phyloP scores from a whole-genome alignment of 2,797 vertebrate genomes.

The Arvicola amphibius region DNA sequence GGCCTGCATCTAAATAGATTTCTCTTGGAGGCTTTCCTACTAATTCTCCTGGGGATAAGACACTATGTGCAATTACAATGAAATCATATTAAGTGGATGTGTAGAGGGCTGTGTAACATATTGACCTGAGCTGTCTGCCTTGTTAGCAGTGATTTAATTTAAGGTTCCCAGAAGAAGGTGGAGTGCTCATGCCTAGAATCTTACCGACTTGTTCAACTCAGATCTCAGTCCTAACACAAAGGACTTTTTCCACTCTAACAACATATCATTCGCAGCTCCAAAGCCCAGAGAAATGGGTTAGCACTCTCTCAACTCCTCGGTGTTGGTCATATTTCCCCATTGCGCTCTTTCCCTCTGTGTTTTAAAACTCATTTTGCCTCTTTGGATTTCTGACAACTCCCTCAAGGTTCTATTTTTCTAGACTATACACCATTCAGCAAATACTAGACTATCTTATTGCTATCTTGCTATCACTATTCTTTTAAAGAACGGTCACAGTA shows the following conservation, averaged over 20 bases:
- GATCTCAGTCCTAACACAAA: background rate
- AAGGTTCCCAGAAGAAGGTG: background rate
- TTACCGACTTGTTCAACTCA: background rate
- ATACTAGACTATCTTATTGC: background rate
- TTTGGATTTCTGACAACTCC: background rate
- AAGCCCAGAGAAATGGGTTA: background rate
- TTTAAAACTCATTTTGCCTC: background rate
- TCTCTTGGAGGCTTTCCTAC: background rate
- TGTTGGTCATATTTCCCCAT: background rate
- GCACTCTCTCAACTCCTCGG: background rate
- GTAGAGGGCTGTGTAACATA: background rate
- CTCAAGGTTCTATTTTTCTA: background rate
- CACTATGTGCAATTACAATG: background rate
- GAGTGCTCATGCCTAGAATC: background rate
- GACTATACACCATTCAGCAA: background rate
- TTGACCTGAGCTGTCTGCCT: background rate
- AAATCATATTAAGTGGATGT: constrained; percentile 1
- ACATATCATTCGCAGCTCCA: background rate
- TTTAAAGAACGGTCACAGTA: background rate
- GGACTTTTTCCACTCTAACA: background rate
- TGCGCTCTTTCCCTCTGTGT: background rate
- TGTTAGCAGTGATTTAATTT: constrained; percentile 20
- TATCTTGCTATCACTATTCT: constrained; percentile 2
- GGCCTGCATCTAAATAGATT: background rate
- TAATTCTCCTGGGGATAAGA: background rate